Evolutionary conservation across 2,797 vertebrate genomes (phyloP), one percentile per base, ranked within the genome.

Genomic region (Onychomys arenicola): DNA sequence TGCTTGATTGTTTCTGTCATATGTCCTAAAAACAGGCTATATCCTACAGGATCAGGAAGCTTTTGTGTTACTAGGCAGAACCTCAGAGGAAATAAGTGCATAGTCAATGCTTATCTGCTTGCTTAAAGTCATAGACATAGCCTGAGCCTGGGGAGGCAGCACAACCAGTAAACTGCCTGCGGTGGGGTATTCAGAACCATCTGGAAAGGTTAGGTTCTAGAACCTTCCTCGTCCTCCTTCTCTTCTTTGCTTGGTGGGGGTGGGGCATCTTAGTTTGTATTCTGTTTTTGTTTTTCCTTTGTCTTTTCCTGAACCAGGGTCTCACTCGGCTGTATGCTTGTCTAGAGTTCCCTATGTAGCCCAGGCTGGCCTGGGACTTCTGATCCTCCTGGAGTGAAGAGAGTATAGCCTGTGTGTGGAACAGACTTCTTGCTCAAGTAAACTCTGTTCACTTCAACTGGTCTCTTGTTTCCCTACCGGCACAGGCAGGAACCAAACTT

Each of bases 111-210:
- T 84, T 67, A 65, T 57, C 81, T 73, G 55, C 5, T 61, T 40
- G 21, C 75, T 92, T 37, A 40, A 92, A 86, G 73, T 91, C 88
- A 67, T 13, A 96, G 86, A 76, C 83, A 93, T 86, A 59, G 85
- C 80, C 82, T 21, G 27, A 77, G 86, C 55, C 80, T 43, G n/a
- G n/a, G 46, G 11, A 57, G 67, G 27, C 14, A 9, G 85, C n/a
- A 32, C 71, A 57, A 32, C 40, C 19, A 61, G 49, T 59, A 57
- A 11, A 76, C 4, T 37, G 21, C 19, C 34, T 77, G 11, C 21
- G 8, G 6, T 5, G 23, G 34, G 71, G 27, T 6, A 71, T 43
- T 85, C 32, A 25, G 73, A 78, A 69, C 1, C 25, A 40, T 69
- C 37, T 32, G 61, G 32, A 76, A 94, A 77, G 49, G 37, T 52